phyloP scores from a whole-genome alignment of 2,888 invertebrate species.

The Dynastes maya region DNA sequence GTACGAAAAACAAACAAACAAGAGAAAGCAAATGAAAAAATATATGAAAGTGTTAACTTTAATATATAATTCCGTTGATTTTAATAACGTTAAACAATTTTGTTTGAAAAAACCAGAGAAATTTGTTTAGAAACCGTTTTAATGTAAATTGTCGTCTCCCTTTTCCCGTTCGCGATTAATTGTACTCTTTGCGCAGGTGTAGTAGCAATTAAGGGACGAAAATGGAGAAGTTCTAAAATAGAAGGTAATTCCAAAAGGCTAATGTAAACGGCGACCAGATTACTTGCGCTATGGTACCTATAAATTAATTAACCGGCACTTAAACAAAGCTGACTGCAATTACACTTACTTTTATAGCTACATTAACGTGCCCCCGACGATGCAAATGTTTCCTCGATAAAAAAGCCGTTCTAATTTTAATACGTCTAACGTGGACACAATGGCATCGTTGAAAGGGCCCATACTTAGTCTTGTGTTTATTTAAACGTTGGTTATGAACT shows the following conservation, averaged over 20 bases:
- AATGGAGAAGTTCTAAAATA: constrained; percentile 52
- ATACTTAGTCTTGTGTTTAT: constrained; percentile 16
- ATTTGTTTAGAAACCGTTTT: constrained; percentile 13
- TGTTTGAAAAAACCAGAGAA: not conserved
- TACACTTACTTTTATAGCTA: constrained; percentile 61
- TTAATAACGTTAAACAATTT: not conserved
- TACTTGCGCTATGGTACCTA: constrained; percentile 58
- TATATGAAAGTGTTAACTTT: no score
- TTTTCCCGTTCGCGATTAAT: constrained; percentile 34
- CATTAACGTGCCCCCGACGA: constrained; percentile 55
- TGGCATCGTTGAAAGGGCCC: constrained; percentile 11
- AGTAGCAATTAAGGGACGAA: constrained; percentile 49
- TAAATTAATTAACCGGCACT: constrained; percentile 60
- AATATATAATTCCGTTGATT: not conserved
- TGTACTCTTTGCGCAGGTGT: constrained; percentile 47
- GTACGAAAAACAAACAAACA: no score
- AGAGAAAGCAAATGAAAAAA: no score
- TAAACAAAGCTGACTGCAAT: constrained; percentile 60
- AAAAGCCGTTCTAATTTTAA: constrained; percentile 49
- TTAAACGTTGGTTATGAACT: constrained; percentile 3
- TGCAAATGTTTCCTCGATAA: constrained; percentile 49
- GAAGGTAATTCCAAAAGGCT: constrained; percentile 48
- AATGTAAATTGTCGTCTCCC: constrained; percentile 33
- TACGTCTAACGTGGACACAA: constrained; percentile 42
- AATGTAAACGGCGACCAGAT: constrained; percentile 55